A percentile compares a stretch with the other conserved stretches of the same genome.
These are phyloP conservation scores for Antedon bifida DNA, from an alignment of 35 echinoderm and acorn worm species.

Conservation along the genomic window DNA sequence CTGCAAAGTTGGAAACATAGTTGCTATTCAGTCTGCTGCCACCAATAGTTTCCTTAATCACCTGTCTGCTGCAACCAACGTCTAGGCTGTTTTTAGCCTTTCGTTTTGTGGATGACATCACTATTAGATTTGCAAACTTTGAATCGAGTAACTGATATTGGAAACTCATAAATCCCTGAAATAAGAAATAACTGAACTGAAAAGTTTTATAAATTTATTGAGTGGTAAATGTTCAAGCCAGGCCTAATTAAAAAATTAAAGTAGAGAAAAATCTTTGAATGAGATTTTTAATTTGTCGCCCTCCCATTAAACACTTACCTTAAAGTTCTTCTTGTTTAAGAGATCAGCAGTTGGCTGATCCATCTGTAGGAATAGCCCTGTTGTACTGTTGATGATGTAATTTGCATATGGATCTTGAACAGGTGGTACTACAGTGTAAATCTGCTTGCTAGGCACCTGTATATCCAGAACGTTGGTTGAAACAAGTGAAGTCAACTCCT, in stretches of 20 bases:
- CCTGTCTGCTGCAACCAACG: neutral
- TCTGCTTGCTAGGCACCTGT: neutral
- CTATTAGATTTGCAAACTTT: constrained; percentile 17
- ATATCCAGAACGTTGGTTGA: neutral
- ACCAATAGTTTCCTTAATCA: neutral
- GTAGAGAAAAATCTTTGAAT: no score
- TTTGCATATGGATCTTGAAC: constrained; percentile 9
- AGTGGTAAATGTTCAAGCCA: no score
- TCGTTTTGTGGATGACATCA: constrained; percentile 23
- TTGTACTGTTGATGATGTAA: constrained; percentile 26
- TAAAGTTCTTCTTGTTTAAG: constrained; percentile 34
- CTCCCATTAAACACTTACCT: constrained; percentile 15
- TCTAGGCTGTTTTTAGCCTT: neutral
- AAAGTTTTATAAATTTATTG: neutral
- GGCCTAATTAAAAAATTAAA: no score
- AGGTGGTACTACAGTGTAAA: constrained; percentile 2
- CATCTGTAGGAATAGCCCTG: constrained; percentile 27
- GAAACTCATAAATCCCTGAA: constrained; percentile 28
- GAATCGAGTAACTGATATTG: constrained; percentile 18
- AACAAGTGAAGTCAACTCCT: neutral
- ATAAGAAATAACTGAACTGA: neutral
- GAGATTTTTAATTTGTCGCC: no score
- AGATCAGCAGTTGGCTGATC: constrained; percentile 17
- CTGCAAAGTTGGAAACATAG: constrained; percentile 4
- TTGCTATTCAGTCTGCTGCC: neutral